Conservation (phyloP, 1,140 invertebrate species). For the Drosophila carrolli region DNA sequence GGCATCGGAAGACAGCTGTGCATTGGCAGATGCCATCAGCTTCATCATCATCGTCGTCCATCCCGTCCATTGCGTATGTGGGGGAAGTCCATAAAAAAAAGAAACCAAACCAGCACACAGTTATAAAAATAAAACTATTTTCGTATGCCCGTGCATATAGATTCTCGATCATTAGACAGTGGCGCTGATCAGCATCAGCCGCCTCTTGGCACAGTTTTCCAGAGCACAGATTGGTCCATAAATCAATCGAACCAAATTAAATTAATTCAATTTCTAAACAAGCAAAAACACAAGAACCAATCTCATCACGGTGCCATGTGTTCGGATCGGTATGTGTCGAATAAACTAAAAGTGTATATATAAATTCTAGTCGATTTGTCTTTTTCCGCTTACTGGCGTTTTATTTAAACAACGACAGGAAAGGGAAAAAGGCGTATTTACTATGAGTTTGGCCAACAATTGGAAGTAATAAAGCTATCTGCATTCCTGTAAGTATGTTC, state of each 20-base stretch:
- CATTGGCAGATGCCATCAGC: slow-evolving; percentile 69
- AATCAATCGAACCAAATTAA: slow-evolving; percentile 78
- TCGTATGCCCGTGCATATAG: slow-evolving; percentile 64
- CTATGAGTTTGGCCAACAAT: slow-evolving; percentile 72
- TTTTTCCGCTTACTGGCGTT: slow-evolving; percentile 85
- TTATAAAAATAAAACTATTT: slow-evolving; percentile 83
- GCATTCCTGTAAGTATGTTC: slow-evolving; percentile 38
- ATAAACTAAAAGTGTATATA: slow-evolving; percentile 15
- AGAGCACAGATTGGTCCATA: slow-evolving; percentile 62
- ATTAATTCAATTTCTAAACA: slow-evolving; percentile 69
- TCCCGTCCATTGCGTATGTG: slow-evolving; percentile 58
- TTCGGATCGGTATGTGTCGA: slow-evolving; percentile 18
- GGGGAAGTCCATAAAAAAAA: slow-evolving; percentile 80
- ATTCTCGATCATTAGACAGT: slow-evolving; percentile 45
- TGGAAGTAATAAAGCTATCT: not conserved
- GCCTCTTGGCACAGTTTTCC: slow-evolving; percentile 78
- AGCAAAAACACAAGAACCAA: slow-evolving; percentile 31
- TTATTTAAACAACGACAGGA: slow-evolving; percentile 80
- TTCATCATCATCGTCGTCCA: slow-evolving; percentile 39
- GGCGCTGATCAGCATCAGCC: slow-evolving; percentile 12
- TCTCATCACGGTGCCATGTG: slow-evolving; percentile 54
- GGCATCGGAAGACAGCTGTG: slow-evolving; percentile 76
- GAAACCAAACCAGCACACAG: slow-evolving; percentile 78
- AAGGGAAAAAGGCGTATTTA: slow-evolving; percentile 84
- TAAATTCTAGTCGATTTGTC: slow-evolving; percentile 84